These are phyloP conservation scores for Takifugu bimaculatus DNA, from an alignment of 2,113 vertebrate species.

Conservation along the genomic window DNA sequence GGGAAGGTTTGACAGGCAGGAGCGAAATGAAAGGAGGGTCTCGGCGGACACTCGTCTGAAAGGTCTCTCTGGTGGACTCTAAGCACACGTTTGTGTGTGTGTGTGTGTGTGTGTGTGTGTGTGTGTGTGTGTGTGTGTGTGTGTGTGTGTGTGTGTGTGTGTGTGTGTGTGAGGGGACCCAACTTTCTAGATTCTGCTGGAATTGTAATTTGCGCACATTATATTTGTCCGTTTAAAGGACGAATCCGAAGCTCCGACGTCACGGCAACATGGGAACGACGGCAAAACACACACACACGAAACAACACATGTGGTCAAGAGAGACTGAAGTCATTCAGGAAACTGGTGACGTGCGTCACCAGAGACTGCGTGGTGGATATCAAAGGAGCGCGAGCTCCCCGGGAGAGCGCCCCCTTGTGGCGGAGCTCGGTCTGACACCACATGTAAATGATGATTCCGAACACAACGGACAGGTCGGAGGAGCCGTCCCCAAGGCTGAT, in stretches of 20 bases:
- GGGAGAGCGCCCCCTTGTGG: too few relatives aligned
- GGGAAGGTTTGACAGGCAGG: conserved; percentile 69
- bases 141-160: not conserved
- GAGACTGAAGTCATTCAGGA: too few relatives aligned
- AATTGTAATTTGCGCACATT: not conserved
- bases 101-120: conserved; percentile 12
- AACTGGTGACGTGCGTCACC: too few relatives aligned
- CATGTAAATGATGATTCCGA: too few relatives aligned
- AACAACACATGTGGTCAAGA: not conserved
- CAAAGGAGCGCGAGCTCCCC: too few relatives aligned
- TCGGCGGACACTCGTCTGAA: conserved; percentile 53
- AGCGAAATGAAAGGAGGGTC: conserved; percentile 67
- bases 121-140: not conserved
- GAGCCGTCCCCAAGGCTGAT: conserved; percentile 42
- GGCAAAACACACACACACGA: not conserved
- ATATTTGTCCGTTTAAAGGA: not conserved
- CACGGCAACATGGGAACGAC: not conserved
- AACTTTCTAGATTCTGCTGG: too few relatives aligned
- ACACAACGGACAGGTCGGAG: conserved; percentile 2
- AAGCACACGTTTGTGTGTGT: conserved; percentile 16
- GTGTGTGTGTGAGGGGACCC: not conserved
- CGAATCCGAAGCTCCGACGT: not conserved
- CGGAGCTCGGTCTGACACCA: too few relatives aligned
- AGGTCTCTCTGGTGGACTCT: conserved; percentile 57
- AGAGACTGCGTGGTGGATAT: too few relatives aligned